Base-by-base conservation (phyloP, 2,888 invertebrate species). In the Netelia melanura region DNA sequence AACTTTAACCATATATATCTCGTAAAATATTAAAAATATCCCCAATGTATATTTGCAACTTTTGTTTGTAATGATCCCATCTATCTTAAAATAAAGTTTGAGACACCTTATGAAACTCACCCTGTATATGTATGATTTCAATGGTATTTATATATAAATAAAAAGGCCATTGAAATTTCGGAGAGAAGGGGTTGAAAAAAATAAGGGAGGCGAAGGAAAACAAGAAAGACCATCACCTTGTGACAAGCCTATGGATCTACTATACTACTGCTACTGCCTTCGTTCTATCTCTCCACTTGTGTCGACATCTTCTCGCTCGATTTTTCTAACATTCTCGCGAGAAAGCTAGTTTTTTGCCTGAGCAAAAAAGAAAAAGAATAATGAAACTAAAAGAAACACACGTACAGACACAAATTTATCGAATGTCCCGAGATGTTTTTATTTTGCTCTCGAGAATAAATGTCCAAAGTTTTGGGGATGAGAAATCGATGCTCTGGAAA, bases 211-310 rank as follows among this genome's bases (percentile, higher is more conserved):
- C 14, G 23, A 76, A 38, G 23, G 54, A 8, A 11, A 52, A 52
- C 52, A 11, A 56, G 25, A 61, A 44, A 61, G 43, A 83, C 56
- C 48, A 70, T 75, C 17, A 71, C 11, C 48, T 76, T 71, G 70
- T 80, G 68, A 44, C 38, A 76, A 71, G 80, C 83, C 83, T 84
- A 80, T 67, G 52, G 44, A 80, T 80, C 62, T 56, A 79, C 62
- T 75, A 38, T 70, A 64, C 17, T 52, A 61, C 83, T 79, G 56
- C 56, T 75, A 84, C 83, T 84, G 83, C 80, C 83, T 84, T 84
- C 61, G 64, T 76, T 80, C 80, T 56, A 71, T 44, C 56, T 67
- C 23, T 68, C 52, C 70, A 48, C 17, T n/a, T 38, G 62, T 56
- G 52, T 43, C 56, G 43, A 76, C 61, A 61, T 80, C 80, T 80